Evolutionary conservation across 2,797 vertebrate genomes (phyloP).

Genomic region (Dromococcyx pavoninus): DNA sequence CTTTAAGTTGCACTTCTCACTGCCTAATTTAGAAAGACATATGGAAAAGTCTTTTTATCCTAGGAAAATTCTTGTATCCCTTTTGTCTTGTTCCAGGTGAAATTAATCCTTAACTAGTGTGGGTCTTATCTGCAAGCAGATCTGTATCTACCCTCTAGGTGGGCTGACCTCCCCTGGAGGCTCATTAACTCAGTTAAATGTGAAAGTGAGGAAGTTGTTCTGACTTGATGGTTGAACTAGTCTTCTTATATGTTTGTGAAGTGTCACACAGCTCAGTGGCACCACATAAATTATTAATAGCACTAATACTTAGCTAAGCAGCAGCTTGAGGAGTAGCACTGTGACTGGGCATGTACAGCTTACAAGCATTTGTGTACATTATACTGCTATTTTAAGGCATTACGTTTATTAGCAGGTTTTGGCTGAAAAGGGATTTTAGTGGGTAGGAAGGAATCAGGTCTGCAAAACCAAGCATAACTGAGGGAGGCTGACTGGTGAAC

Average conservation of each 20-base stretch:
- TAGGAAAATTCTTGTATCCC: background rate
- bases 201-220: background rate
- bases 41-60: background rate
- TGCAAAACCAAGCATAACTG: background rate
- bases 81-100: background rate
- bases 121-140: background rate
- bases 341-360: background rate
- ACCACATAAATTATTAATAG: conserved; percentile 19
- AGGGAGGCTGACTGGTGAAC: background rate
- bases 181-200: background rate
- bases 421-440: background rate
- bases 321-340: conserved; percentile 1
- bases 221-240: background rate
- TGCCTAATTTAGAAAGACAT: background rate
- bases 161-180: background rate
- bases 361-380: background rate
- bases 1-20: background rate
- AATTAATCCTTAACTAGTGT: background rate
- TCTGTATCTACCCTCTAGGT: background rate
- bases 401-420: conserved; percentile 23
- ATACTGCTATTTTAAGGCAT: conserved; percentile 24
- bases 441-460: background rate
- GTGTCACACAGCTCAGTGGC: background rate
- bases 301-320: background rate
- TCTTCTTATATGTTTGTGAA: background rate